phyloP scores from a whole-genome alignment of 2,797 vertebrate species.

The Vespertilio murinus region DNA sequence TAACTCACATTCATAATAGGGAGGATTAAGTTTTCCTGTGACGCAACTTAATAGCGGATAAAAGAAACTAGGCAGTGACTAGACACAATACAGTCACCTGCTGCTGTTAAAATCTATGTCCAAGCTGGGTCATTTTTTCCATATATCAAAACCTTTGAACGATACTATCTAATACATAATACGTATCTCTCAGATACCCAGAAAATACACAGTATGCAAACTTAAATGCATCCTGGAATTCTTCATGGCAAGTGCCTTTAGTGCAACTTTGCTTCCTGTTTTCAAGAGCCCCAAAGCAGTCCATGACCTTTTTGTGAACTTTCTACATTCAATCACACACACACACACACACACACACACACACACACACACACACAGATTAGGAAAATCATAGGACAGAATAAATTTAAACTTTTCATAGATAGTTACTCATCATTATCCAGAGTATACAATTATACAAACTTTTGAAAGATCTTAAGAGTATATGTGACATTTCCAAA shows the following conservation, averaged over 20 bases:
- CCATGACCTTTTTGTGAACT: constrained; percentile 72
- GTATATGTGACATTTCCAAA: constrained; percentile 66
- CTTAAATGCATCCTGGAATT: constrained; percentile 60
- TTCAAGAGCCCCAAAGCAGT: constrained; percentile 69
- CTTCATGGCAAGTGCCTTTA: constrained; percentile 64
- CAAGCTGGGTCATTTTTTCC: constrained; percentile 73
- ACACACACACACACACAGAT: constrained; percentile 47
- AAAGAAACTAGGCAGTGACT: constrained; percentile 61
- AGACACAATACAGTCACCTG: background rate
- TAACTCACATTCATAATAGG: constrained; percentile 74
- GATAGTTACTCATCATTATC: constrained; percentile 76
- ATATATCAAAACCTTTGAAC: background rate
- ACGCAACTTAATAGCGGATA: constrained; percentile 62
- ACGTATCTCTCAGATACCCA: background rate
- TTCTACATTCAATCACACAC: constrained; percentile 71
- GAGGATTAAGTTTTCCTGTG: constrained; percentile 76
- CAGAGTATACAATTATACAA: constrained; percentile 70
- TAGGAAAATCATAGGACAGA: constrained; percentile 68
- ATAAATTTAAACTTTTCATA: constrained; percentile 75
- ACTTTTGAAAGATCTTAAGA: constrained; percentile 73
- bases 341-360: constrained; percentile 31
- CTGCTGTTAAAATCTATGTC: constrained; percentile 81
- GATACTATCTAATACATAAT: background rate
- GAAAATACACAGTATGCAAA: constrained; percentile 41
- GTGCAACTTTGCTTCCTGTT: constrained; percentile 60